Percentiles rank a stretch among this genome's conserved stretches.
phyloP scores from a whole-genome alignment of 2,113 vertebrate species.

The Engraulis encrasicolus region DNA sequence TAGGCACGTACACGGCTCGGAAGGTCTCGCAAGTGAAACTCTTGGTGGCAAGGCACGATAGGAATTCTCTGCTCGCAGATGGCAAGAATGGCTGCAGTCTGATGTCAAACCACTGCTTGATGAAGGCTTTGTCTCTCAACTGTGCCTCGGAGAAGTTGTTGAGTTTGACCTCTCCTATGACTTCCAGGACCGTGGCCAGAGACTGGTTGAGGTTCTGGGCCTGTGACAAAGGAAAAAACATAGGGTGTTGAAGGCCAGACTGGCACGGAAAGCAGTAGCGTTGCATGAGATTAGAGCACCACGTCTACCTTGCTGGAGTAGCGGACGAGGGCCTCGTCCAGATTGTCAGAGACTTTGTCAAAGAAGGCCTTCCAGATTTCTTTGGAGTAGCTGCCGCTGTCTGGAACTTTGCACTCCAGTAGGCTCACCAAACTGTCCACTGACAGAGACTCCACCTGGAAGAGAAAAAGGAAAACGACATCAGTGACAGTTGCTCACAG shows the following conservation, averaged over 20 bases:
- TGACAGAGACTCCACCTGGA: slow-evolving; percentile 46
- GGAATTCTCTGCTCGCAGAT: slow-evolving; percentile 48
- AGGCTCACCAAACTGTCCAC: slow-evolving; percentile 43
- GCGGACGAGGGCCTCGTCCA: slow-evolving; percentile 50
- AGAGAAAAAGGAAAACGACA: not conserved
- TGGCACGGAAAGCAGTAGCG: slow-evolving; percentile 14
- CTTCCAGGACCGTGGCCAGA: not conserved
- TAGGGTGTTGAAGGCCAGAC: not conserved
- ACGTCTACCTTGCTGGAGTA: slow-evolving; percentile 33
- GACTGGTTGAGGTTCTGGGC: no score
- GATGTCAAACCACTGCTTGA: slow-evolving; percentile 51
- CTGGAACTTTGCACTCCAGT: slow-evolving; percentile 47
- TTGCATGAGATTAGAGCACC: no score
- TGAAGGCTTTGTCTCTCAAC: slow-evolving; percentile 33
- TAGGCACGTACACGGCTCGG: slow-evolving; percentile 56
- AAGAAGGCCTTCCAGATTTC: slow-evolving; percentile 61
- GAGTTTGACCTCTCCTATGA: no score
- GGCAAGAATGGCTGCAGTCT: slow-evolving; percentile 51
- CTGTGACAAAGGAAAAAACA: no score
- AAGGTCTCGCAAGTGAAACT: slow-evolving; percentile 62
- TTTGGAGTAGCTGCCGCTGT: slow-evolving; percentile 12
- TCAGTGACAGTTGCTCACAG: no score
- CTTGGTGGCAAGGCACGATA: slow-evolving; percentile 53
- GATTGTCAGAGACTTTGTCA: slow-evolving; percentile 39
- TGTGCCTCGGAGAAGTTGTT: not conserved